Conservation (phyloP, 92 coral and sea anemone species). For the Palythoa grandiflora region DNA sequence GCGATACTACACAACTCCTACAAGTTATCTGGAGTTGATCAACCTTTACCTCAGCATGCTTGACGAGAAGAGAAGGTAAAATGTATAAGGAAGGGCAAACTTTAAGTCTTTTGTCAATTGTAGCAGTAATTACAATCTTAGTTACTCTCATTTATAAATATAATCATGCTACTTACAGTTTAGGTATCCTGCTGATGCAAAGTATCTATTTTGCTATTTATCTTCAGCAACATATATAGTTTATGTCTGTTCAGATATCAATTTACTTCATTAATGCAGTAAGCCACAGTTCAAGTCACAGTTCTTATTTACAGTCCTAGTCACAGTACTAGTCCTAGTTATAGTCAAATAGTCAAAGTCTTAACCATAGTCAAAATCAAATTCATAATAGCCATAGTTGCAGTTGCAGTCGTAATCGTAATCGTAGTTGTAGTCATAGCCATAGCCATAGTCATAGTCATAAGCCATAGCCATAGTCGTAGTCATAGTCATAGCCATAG, state of each 20-base stretch:
- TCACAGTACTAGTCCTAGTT: background rate
- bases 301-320: background rate
- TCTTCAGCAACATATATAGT: too few species aligned
- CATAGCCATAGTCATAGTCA: background rate
- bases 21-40: slow-evolving; percentile 97
- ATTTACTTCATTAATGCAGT: too few species aligned
- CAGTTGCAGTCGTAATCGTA: background rate
- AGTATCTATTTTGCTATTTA: too few species aligned
- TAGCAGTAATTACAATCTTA: too few species aligned
- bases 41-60: slow-evolving; percentile 94
- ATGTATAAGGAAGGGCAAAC: background rate
- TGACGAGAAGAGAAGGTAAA: slow-evolving; percentile 95
- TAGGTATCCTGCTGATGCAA: too few species aligned
- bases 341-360: background rate
- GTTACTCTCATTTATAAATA: too few species aligned
- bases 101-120: too few species aligned
- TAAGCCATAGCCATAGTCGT: too few species aligned
- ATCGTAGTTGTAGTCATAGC: background rate
- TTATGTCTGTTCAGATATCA: too few species aligned
- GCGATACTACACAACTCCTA: slow-evolving; percentile 97
- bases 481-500: too few species aligned
- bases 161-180: too few species aligned
- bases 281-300: too few species aligned
- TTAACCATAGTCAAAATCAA: background rate
- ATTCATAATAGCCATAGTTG: background rate